phyloP scores from a whole-genome alignment of 2,113 vertebrate species.

The Myiopsitta monachus region DNA sequence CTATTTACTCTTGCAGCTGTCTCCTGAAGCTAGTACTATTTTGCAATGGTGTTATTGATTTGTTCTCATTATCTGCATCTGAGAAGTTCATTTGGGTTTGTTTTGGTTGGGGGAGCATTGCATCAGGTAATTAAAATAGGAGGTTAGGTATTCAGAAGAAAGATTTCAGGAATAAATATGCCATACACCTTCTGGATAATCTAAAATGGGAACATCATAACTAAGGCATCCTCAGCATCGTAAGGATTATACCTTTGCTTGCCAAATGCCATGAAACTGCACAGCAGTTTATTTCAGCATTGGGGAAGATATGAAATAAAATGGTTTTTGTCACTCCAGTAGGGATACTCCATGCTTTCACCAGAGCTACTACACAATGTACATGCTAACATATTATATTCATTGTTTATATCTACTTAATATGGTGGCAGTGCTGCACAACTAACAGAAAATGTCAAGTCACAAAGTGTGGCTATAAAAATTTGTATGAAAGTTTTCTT shows the following conservation, averaged over 20 bases:
- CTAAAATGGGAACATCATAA: background rate
- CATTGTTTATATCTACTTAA: background rate
- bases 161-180: background rate
- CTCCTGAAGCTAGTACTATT: slow-evolving; percentile 16
- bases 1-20: slow-evolving; percentile 48
- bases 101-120: background rate
- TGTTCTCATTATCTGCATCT: slow-evolving; percentile 20
- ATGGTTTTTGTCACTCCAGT: background rate
- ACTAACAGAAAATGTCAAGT: background rate
- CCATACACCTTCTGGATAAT: background rate
- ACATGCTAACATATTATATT: background rate
- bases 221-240: background rate
- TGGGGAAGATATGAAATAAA: background rate
- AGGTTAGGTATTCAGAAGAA: background rate
- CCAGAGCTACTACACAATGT: background rate
- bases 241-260: background rate
- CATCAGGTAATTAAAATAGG: background rate
- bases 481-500: background rate
- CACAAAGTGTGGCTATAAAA: background rate
- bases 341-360: background rate
- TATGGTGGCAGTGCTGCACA: background rate
- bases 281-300: background rate
- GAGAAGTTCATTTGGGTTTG: slow-evolving; percentile 15
- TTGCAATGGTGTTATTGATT: slow-evolving; percentile 44
- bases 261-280: background rate